Evolutionary conservation across 2,888 invertebrate genomes (phyloP), one percentile per base, ranked within the genome.

Genomic region (Rhodophaea formosa): DNA sequence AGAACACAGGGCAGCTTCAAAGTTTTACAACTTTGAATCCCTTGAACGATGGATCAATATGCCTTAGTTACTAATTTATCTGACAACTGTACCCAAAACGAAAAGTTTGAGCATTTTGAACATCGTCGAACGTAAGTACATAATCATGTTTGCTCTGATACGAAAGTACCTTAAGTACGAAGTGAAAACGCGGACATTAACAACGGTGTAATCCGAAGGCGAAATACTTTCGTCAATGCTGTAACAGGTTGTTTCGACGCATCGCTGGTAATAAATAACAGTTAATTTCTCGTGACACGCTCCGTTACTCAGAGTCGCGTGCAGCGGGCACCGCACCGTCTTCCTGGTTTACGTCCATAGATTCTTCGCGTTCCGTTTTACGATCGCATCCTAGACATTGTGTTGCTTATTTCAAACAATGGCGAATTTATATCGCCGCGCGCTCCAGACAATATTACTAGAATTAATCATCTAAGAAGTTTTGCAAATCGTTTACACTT

Each of bases 231-330:
- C 78, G 72, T 77, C 74, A 71, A 71, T 82, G 77, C 74, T 74
- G 80, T 86, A 84, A 84, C 83, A 84, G 78, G 80, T 83, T 82
- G 79, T 79, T 79, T 77, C 70, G 78, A 82, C 80, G 73, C 71
- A 71, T 70, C 70, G 70, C 68, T 71, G 75, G 78, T 85, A 84
- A n/a, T 82, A 82, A 86, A 85, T 87, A 88, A 88, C 89, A 82
- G 90, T 88, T 88, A 88, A 88, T 89, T 89, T 86, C 86, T 88
- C 82, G 76, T 80, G 85, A 77, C 82, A 85, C 87, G 88, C 84
- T 86, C 87, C 86, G 88, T 85, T 88, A 85, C 82, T 69, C 72
- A 65, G 68, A 80, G 81, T 88, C 87, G 88, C 88, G 88, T 89
- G 89, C 77, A 74, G 87, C 88, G 87, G 88, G 88, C 77, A 74